A percentile compares a stretch with the other conserved stretches of the same genome.
Conservation (phyloP, 2,113 vertebrate species). For the Microtus pennsylvanicus region DNA sequence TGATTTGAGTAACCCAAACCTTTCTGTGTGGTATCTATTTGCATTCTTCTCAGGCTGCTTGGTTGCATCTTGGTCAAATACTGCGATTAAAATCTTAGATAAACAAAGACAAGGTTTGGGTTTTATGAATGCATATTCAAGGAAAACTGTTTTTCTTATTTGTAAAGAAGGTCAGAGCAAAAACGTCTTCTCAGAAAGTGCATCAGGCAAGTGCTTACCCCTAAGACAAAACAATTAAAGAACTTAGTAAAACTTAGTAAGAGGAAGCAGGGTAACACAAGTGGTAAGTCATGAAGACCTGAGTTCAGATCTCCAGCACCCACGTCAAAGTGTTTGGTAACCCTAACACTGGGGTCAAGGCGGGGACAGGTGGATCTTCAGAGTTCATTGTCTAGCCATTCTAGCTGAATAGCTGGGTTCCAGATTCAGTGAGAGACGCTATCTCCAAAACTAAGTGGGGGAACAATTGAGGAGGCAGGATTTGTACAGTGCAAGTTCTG, state of each 20-base stretch:
- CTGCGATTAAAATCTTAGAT: neutral
- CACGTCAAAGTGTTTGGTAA: neutral
- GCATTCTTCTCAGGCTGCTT: neutral
- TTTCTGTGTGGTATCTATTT: neutral
- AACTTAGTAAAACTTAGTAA: neutral
- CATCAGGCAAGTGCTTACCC: neutral
- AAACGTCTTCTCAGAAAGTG: neutral
- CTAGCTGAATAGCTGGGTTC: neutral
- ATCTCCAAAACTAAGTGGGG: neutral
- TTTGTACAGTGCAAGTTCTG: neutral
- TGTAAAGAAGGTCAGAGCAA: neutral
- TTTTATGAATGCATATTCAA: neutral
- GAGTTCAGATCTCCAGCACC: neutral
- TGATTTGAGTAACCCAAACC: neutral
- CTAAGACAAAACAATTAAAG: neutral
- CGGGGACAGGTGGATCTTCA: neutral
- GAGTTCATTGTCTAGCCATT: neutral
- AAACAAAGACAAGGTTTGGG: neutral
- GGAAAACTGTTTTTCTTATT: neutral
- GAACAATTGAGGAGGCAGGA: neutral
- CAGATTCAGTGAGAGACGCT: neutral
- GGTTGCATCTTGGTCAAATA: neutral
- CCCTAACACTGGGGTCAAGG: neutral
- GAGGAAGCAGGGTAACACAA: neutral
- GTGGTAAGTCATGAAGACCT: neutral